A percentile compares a stretch with the other conserved stretches of the same genome.
phyloP scores from a whole-genome alignment of 2,797 vertebrate species.

The Eulemur coronatus region DNA sequence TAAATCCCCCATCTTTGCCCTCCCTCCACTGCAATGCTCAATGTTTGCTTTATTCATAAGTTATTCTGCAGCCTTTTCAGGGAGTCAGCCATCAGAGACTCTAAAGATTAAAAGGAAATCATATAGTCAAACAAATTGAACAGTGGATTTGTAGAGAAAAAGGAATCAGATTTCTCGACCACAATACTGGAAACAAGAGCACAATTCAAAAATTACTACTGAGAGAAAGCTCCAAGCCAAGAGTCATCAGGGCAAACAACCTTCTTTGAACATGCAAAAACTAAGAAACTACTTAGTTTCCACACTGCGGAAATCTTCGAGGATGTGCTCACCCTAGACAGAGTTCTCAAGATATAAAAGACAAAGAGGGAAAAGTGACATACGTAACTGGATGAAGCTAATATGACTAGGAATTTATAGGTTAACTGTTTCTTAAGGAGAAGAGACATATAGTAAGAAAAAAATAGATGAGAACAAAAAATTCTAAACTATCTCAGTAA shows the following conservation, averaged over 20 bases:
- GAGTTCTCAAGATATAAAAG: neutral
- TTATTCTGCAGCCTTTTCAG: neutral
- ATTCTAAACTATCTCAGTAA: neutral
- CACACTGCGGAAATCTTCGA: neutral
- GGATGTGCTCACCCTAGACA: neutral
- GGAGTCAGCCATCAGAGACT: neutral
- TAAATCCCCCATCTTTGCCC: neutral
- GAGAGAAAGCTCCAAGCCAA: neutral
- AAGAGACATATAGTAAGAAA: neutral
- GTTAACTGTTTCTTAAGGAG: neutral
- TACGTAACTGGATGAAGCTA: neutral
- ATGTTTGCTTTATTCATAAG: neutral
- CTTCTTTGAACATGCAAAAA: neutral
- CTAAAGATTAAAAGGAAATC: neutral
- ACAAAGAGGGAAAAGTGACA: neutral
- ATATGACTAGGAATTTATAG: neutral
- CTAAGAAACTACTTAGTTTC: neutral
- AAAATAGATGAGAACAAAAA: neutral
- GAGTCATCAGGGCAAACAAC: neutral
- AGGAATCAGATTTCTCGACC: neutral
- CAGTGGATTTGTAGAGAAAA: neutral
- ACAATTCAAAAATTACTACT: neutral
- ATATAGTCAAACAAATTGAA: neutral
- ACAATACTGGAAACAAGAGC: neutral
- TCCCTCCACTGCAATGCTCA: neutral